Conservation (phyloP, 2,797 vertebrate species). For the Melanotaenia parkinsoni region DNA sequence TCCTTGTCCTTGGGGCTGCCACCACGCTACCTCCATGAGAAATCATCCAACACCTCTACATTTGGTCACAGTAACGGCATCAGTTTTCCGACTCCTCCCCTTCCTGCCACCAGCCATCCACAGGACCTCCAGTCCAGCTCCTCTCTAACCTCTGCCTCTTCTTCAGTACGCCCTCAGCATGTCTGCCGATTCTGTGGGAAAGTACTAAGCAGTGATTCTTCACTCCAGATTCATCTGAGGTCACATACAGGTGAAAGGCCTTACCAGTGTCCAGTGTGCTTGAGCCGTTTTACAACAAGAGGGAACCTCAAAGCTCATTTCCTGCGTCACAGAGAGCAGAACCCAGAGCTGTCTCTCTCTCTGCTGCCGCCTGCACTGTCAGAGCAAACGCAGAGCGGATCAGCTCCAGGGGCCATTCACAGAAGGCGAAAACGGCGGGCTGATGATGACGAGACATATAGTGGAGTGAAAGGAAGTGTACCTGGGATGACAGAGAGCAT, state of each 20-base stretch:
- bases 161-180: constrained; percentile 81
- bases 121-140: constrained; percentile 79
- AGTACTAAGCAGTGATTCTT: constrained; percentile 92
- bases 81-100: constrained; percentile 74
- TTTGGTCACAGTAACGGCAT: constrained; percentile 74
- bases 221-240: constrained; percentile 92
- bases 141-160: constrained; percentile 64
- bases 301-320: constrained; percentile 96
- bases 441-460: constrained; percentile 82
- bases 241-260: constrained; percentile 94
- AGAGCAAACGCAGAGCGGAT: constrained; percentile 71
- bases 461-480: constrained; percentile 77
- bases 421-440: constrained; percentile 82
- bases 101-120: constrained; percentile 71
- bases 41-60: constrained; percentile 78
- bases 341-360: constrained; percentile 92
- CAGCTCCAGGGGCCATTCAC: constrained; percentile 61
- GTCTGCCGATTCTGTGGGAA: constrained; percentile 93
- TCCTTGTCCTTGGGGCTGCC: constrained; percentile 80
- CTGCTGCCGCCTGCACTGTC: constrained; percentile 90
- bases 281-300: constrained; percentile 93
- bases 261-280: constrained; percentile 93
- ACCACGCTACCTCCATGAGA: constrained; percentile 84
- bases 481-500: constrained; percentile 78
- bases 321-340: constrained; percentile 91